Evolutionary conservation across 64 coral and sea anemone species (phyloP).

Genomic region (Exaiptasia diaphana): DNA sequence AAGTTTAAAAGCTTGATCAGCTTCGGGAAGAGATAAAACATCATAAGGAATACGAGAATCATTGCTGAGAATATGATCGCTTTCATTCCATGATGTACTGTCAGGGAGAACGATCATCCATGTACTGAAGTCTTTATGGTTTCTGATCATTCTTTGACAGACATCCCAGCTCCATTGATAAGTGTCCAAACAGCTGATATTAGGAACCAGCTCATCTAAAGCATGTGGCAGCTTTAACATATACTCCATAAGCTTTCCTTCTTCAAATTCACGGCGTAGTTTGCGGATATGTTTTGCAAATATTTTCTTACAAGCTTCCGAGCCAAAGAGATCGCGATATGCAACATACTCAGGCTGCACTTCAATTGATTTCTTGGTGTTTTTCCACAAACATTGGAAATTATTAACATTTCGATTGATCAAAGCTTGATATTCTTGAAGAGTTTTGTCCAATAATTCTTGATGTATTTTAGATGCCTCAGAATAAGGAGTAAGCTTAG

Average conservation of each 20-base stretch:
- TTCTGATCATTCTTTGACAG: slow-evolving; percentile 82
- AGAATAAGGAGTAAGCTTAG: slow-evolving; percentile 77
- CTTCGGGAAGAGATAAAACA: slow-evolving; percentile 51
- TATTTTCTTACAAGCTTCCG: slow-evolving; percentile 77
- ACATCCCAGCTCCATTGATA: slow-evolving; percentile 84
- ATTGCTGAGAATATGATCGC: slow-evolving; percentile 78
- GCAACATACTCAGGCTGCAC: slow-evolving; percentile 62
- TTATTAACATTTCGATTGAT: slow-evolving; percentile 85
- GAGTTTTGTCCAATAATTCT: slow-evolving; percentile 72
- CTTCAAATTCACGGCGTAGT: slow-evolving; percentile 79
- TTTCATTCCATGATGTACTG: slow-evolving; percentile 85
- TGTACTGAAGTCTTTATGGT: slow-evolving; percentile 82
- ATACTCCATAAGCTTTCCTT: slow-evolving; percentile 78
- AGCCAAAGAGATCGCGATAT: slow-evolving; percentile 77
- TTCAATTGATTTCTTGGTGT: slow-evolving; percentile 79
- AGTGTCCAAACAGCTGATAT: slow-evolving; percentile 66
- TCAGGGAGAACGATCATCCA: slow-evolving; percentile 85
- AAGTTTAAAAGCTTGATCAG: slow-evolving; percentile 64
- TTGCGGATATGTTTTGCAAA: slow-evolving; percentile 88
- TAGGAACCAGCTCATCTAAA: slow-evolving; percentile 82
- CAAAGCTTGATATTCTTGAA: slow-evolving; percentile 81
- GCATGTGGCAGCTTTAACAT: slow-evolving; percentile 86
- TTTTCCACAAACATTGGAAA: slow-evolving; percentile 91
- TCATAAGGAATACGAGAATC: slow-evolving; percentile 87
- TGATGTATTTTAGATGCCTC: slow-evolving; percentile 79